Evolutionary conservation across 2,113 vertebrate species (phyloP).

Genomic region (Gallinago undulata): DNA sequence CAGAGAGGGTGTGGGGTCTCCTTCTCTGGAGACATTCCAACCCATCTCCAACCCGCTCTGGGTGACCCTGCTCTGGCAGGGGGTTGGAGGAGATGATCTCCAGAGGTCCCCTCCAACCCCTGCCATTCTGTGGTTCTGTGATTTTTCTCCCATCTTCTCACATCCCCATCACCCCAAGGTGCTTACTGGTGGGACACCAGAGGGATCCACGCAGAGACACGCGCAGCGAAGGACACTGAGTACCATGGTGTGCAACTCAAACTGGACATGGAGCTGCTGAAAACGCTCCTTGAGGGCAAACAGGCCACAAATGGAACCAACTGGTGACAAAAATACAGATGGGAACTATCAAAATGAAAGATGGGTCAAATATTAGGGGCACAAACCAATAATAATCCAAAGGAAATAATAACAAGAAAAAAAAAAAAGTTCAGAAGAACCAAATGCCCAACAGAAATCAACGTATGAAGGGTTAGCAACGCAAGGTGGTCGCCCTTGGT

Average conservation of each 20-base stretch:
- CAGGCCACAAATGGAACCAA: neutral
- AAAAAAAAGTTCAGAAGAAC: neutral
- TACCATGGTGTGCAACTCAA: accelerated
- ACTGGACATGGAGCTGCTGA: accelerated
- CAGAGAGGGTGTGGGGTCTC: neutral
- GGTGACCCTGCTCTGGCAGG: neutral
- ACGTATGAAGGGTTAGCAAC: neutral
- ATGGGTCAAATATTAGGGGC: neutral
- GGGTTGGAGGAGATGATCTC: neutral
- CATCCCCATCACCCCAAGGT: neutral
- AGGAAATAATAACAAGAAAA: neutral
- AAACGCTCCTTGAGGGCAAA: neutral
- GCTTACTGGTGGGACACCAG: neutral
- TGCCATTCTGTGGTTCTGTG: neutral
- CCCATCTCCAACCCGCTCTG: neutral
- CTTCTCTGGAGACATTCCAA: neutral
- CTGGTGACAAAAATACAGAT: neutral
- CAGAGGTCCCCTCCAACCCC: neutral
- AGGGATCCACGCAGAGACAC: accelerated
- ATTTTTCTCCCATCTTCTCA: neutral
- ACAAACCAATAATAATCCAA: neutral
- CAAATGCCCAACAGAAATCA: no score
- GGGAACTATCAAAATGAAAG: neutral
- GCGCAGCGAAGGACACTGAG: neutral
- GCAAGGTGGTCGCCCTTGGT: accelerated